phyloP scores from a whole-genome alignment of 2,888 invertebrate genomes.

The Polia nebulosa region DNA sequence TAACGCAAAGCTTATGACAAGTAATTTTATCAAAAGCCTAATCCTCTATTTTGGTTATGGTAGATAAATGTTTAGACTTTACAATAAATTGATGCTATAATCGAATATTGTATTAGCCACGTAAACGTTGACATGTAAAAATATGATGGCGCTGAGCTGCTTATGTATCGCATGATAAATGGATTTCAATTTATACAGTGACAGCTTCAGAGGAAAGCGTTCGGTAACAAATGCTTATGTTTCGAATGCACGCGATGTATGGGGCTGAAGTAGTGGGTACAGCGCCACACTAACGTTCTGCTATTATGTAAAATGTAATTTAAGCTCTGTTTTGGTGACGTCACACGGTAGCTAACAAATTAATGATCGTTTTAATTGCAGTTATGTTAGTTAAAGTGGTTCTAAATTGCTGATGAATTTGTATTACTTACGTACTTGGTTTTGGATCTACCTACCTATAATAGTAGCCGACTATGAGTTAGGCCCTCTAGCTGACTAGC shows the following conservation, averaged over 20 bases:
- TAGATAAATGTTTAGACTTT: slow-evolving; percentile 51
- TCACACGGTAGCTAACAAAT: slow-evolving; percentile 23
- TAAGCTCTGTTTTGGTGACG: slow-evolving; percentile 27
- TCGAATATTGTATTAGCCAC: slow-evolving; percentile 62
- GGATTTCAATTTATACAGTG: slow-evolving; percentile 88
- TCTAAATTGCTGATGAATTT: slow-evolving; percentile 16
- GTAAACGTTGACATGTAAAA: slow-evolving; percentile 69
- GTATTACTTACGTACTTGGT: background rate
- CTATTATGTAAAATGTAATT: slow-evolving; percentile 45
- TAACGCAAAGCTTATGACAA: slow-evolving; percentile 26
- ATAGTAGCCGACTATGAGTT: no score
- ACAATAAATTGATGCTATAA: slow-evolving; percentile 49
- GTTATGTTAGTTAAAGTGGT: slow-evolving; percentile 11
- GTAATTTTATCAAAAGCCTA: slow-evolving; percentile 28
- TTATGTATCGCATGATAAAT: slow-evolving; percentile 87
- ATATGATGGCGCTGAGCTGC: slow-evolving; percentile 78
- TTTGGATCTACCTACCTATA: no score
- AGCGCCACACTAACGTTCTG: background rate
- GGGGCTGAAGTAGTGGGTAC: slow-evolving; percentile 51
- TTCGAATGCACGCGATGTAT: slow-evolving; percentile 86
- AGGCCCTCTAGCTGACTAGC: no score
- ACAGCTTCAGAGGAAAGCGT: slow-evolving; percentile 87
- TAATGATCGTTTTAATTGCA: slow-evolving; percentile 36
- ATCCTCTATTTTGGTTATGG: slow-evolving; percentile 43
- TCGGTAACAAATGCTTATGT: slow-evolving; percentile 88